Evolutionary conservation across 64 coral and sea anemone genomes (phyloP).

Genomic region (Montipora efflorescens): DNA sequence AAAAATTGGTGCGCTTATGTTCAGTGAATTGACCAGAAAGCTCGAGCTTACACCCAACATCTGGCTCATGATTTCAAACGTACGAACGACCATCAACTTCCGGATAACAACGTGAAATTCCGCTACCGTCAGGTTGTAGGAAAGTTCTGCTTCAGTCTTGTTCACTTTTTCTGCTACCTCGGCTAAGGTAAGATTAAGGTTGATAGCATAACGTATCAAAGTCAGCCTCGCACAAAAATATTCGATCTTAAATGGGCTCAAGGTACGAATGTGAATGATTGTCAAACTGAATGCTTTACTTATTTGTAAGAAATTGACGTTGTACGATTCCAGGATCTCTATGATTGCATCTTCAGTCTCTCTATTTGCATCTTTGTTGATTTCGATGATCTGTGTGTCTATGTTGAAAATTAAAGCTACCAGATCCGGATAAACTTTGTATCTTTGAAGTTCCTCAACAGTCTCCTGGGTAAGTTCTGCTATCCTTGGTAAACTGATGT

Average conservation of each 20-base stretch:
- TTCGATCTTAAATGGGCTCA: conserved; percentile 23
- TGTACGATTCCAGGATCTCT: conserved; percentile 9
- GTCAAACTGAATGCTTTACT: conserved; percentile 1
- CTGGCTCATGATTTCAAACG: conserved; percentile 42
- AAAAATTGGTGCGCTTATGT: neutral
- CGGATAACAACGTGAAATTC: conserved; percentile 34
- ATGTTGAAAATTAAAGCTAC: neutral
- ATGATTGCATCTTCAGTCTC: neutral
- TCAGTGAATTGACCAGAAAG: neutral
- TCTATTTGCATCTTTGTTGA: neutral
- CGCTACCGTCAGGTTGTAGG: conserved; percentile 1
- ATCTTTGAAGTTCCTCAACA: neutral
- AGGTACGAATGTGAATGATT: neutral
- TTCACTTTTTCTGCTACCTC: conserved; percentile 7
- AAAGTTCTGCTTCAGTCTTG: conserved; percentile 19
- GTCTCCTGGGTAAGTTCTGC: neutral
- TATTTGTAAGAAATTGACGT: neutral
- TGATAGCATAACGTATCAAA: conserved; percentile 29
- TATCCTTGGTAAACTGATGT: conserved; percentile 3
- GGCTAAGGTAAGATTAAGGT: neutral
- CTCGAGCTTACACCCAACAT: conserved; percentile 4
- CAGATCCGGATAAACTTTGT: conserved; percentile 17
- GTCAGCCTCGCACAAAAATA: neutral
- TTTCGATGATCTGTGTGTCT: neutral
- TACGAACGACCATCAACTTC: neutral